Evolutionary conservation across 2,113 vertebrate genomes (phyloP), one percentile per base, ranked within the genome.

Genomic region (Chamaea fasciata): DNA sequence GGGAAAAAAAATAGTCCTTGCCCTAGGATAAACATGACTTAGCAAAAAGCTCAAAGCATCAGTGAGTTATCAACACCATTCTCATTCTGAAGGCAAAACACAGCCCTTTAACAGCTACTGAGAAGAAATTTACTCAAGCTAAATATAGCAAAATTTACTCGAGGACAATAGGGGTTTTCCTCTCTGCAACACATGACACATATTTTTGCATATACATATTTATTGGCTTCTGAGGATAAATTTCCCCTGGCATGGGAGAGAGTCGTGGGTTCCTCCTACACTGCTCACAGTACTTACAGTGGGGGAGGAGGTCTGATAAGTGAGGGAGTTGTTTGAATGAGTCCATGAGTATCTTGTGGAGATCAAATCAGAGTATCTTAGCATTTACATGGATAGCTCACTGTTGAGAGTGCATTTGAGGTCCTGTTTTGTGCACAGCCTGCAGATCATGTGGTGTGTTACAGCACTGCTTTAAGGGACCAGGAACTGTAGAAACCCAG

Each of bases 231-330:
- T 78, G 69, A 87, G 44, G 27, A 49, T 6, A 71, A 74, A 84
- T 52, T 69, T 81, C 37, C 26, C 31, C 31, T 0, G 0, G 13
- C 2, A 0, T 50, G 24, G 16, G 10, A 6, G 9, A 65, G 28
- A 76, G 15, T 47, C 56, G 37, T 7, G 4, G 19, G 75, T 71
- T 70, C 39, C 35, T 59, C 44, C 50, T 71, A 24, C 19, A 6
- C 42, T 49, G 30, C 68, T 87, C 50, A 47, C 10, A 60, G 57
- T 7, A 11, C 42, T 75, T 56, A 26, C 4, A 41, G 57, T 4
- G 12, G 7, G 15, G 37, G 5, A 86, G 42, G 33, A 90, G 24
- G 26, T 49, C 62, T 85, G 16, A 53, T 44, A 49, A 69, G 50
- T 15, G 28, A 69, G 27, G 33, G 2, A 35, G 10, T 13, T 69